Percentiles rank a stretch among this genome's conserved stretches.
Conservation (phyloP, 2,113 vertebrate species). For the Rhipidura dahli region DNA sequence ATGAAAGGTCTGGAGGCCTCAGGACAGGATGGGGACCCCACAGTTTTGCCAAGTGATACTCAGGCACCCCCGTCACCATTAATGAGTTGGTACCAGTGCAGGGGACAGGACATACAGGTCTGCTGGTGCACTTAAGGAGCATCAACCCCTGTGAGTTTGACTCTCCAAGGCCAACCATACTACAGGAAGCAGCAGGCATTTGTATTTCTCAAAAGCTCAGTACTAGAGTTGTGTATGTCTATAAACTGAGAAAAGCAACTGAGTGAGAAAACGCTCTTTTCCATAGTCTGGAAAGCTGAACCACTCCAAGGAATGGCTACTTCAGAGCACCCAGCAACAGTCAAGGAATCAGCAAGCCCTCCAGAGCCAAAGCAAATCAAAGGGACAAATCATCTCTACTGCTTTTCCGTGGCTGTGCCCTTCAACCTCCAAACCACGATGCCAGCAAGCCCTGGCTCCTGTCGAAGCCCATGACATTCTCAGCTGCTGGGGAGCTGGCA, state of each 20-base stretch:
- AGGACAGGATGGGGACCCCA: neutral
- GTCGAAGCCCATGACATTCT: neutral
- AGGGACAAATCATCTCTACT: neutral
- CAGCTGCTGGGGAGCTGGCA: neutral
- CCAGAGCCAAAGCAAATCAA: neutral
- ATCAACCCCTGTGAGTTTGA: neutral
- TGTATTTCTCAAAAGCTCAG: neutral
- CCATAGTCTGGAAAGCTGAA: neutral
- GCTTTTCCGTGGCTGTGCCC: neutral
- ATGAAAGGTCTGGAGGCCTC: neutral
- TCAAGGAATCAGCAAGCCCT: neutral
- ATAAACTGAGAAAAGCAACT: neutral
- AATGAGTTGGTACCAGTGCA: neutral
- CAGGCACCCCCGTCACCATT: neutral
- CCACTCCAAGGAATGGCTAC: neutral
- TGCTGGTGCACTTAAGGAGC: neutral
- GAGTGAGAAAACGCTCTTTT: neutral
- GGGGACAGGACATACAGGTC: neutral
- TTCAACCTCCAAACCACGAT: neutral
- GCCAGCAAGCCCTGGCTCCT: neutral
- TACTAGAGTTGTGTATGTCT: neutral
- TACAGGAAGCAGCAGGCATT: neutral
- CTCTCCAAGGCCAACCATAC: neutral
- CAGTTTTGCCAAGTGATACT: neutral
- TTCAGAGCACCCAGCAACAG: neutral